Evolutionary conservation across 2,797 vertebrate species (phyloP).

Genomic region (Esox lucius): DNA sequence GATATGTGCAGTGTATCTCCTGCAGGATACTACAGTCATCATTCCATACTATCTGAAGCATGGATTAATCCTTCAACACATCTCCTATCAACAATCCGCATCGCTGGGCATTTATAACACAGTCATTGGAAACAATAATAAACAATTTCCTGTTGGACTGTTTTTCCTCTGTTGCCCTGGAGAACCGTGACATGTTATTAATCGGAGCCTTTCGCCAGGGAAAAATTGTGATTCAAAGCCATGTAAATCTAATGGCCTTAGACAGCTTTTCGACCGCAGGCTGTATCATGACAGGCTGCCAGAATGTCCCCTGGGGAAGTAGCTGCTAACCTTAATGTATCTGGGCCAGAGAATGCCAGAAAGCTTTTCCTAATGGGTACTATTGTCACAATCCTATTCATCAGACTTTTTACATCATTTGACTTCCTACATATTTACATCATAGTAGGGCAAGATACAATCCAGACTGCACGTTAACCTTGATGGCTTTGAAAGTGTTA

Average conservation of each 20-base stretch:
- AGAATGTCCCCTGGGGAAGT: background rate
- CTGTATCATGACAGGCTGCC: background rate
- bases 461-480: background rate
- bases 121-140: background rate
- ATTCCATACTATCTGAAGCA: background rate
- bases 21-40: background rate
- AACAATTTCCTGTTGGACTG: background rate
- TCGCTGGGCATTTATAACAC: background rate
- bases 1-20: background rate
- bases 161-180: background rate
- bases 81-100: background rate
- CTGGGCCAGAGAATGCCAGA: background rate
- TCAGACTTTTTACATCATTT: background rate
- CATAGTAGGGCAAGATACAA: background rate
- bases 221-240: conserved; percentile 3
- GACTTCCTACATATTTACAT: background rate
- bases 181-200: conserved; percentile 8
- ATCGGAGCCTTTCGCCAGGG: conserved; percentile 11
- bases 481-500: background rate
- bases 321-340: background rate
- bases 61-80: background rate
- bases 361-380: background rate
- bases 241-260: background rate
- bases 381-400: background rate
- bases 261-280: conserved; percentile 12